These are phyloP conservation scores for Oligia strigilis DNA, from an alignment of 2,888 invertebrate species.

Conservation along the genomic window DNA sequence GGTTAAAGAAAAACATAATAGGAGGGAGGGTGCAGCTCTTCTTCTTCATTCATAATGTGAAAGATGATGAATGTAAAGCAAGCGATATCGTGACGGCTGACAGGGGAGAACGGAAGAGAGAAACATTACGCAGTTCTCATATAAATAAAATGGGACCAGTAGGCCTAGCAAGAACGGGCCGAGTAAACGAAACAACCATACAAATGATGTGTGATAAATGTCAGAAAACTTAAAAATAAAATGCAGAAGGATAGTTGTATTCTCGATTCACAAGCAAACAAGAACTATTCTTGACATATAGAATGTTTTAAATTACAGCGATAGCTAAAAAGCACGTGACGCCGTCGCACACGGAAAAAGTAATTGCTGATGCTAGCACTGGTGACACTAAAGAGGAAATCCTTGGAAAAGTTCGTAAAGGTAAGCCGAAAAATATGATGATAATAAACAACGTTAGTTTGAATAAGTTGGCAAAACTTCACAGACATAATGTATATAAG, in stretches of 20 bases:
- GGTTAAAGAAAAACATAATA: background rate
- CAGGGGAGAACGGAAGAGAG: background rate
- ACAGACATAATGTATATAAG: too few species aligned
- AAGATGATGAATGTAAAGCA: background rate
- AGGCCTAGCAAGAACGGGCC: background rate
- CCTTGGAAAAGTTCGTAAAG: slow-evolving; percentile 31
- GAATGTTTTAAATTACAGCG: slow-evolving; percentile 30
- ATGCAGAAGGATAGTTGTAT: background rate
- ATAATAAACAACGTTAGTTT: background rate
- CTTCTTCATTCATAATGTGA: background rate
- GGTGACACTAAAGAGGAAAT: slow-evolving; percentile 15
- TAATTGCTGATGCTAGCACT: slow-evolving; percentile 2
- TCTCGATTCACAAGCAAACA: background rate
- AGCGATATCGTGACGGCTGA: too few species aligned
- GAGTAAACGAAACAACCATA: background rate
- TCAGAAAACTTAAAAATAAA: background rate
- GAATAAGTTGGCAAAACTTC: background rate
- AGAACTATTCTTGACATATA: background rate
- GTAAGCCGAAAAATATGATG: background rate
- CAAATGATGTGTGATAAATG: too few species aligned
- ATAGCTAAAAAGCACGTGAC: slow-evolving; percentile 38
- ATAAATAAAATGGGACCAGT: background rate
- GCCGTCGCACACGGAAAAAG: background rate
- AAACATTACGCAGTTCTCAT: too few species aligned
- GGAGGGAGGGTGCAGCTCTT: background rate